phyloP scores from a whole-genome alignment of 2,888 invertebrate genomes.

The Hymenopus coronatus region DNA sequence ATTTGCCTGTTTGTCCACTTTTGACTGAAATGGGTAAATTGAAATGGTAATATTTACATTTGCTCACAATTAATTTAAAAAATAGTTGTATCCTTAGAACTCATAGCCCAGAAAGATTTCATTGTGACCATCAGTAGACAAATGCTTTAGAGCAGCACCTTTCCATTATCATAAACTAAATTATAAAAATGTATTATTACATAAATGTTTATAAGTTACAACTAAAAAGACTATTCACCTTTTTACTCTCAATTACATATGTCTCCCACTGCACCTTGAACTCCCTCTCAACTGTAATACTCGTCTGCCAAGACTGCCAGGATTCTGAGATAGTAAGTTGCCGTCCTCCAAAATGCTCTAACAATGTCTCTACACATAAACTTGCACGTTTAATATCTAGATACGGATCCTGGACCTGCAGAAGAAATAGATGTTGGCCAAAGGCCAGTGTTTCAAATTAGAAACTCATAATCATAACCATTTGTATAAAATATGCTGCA shows the following conservation, averaged over 20 bases:
- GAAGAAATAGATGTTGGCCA: constrained; percentile 34
- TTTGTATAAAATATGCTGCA: constrained; percentile 45
- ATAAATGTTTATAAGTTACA: too few species aligned
- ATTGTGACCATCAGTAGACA: too few species aligned
- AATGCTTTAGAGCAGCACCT: too few species aligned
- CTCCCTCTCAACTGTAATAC: constrained; percentile 54
- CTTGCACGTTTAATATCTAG: constrained; percentile 65
- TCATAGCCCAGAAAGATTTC: too few species aligned
- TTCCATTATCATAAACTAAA: too few species aligned
- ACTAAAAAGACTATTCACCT: constrained; percentile 50
- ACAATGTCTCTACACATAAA: constrained; percentile 63
- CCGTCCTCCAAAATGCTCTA: constrained; percentile 64
- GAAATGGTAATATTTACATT: too few species aligned
- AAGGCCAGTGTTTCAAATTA: constrained; percentile 38
- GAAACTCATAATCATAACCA: constrained; percentile 40
- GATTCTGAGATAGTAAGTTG: constrained; percentile 64
- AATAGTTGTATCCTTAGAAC: too few species aligned
- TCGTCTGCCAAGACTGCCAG: constrained; percentile 70
- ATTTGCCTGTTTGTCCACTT: too few species aligned
- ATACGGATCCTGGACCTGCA: constrained; percentile 64
- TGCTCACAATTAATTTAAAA: too few species aligned
- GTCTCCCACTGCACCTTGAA: constrained; percentile 52
- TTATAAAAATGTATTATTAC: too few species aligned
- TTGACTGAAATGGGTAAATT: too few species aligned
- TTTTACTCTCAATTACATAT: constrained; percentile 61